Percentiles rank a stretch among this genome's conserved stretches.
Evolutionary conservation across 2,797 vertebrate species (phyloP).

Genomic region (Megaceryle alcyon): DNA sequence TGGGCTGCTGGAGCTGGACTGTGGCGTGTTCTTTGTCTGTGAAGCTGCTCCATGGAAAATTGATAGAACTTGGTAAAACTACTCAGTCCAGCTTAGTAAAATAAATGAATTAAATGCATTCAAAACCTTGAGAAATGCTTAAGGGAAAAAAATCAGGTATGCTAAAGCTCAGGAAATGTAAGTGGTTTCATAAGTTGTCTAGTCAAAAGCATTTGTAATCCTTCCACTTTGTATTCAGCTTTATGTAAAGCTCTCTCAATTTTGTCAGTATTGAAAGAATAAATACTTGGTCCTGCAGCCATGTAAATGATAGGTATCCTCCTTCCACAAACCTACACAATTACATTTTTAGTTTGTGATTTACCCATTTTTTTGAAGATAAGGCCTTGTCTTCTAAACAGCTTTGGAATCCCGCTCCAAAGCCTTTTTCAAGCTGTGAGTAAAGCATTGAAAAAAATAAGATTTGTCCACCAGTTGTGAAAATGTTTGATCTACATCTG

Average conservation of each 20-base stretch:
- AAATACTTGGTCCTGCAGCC: background rate
- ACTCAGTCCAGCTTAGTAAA: background rate
- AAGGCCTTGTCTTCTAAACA: background rate
- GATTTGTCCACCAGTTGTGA: background rate
- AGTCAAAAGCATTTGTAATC: background rate
- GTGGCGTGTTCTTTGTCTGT: background rate
- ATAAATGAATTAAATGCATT: background rate
- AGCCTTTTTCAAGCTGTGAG: background rate
- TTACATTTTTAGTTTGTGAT: background rate
- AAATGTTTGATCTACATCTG: background rate
- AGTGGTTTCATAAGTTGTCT: background rate
- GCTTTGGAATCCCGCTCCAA: background rate
- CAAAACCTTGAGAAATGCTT: background rate
- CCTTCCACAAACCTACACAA: background rate
- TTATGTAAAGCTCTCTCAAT: background rate
- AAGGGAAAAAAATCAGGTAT: background rate
- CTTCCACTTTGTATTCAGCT: background rate
- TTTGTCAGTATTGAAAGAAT: background rate
- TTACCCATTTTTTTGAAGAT: background rate
- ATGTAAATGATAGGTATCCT: background rate
- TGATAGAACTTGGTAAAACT: background rate
- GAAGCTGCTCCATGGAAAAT: background rate
- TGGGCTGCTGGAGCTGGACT: background rate
- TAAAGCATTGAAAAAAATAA: background rate
- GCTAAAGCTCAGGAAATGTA: background rate